phyloP scores from a whole-genome alignment of 2,888 invertebrate genomes.

The Fabriciana adippe region DNA sequence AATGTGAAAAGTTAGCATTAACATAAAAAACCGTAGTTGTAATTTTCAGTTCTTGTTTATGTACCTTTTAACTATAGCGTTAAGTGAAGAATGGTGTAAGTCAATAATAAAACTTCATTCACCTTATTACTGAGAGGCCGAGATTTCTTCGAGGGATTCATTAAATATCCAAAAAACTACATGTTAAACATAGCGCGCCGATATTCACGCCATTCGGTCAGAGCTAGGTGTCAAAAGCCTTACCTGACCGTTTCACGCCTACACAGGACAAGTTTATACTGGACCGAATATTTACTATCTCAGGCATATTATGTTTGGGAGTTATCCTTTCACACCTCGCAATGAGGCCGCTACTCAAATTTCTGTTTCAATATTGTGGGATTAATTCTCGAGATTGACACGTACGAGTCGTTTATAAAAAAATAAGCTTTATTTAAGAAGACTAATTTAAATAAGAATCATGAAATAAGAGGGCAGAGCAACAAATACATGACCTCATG shows the following conservation, averaged over 20 bases:
- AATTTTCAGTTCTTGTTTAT: neutral
- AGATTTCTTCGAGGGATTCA: conserved; percentile 53
- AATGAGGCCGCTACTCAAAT: conserved; percentile 70
- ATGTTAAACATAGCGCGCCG: conserved; percentile 73
- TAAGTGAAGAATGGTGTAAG: conserved; percentile 2
- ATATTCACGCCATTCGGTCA: conserved; percentile 70
- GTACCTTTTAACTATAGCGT: neutral
- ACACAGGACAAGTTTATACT: conserved; percentile 59
- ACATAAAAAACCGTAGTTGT: neutral
- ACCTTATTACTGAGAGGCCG: conserved; percentile 36
- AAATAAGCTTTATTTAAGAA: neutral
- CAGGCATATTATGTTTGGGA: conserved; percentile 69
- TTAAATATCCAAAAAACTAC: conserved; percentile 66
- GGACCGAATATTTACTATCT: conserved; percentile 66
- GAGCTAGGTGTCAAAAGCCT: conserved; percentile 80
- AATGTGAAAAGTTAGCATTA: conserved; percentile 9
- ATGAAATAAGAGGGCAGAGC: neutral
- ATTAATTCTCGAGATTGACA: conserved; percentile 60
- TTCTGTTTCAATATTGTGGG: conserved; percentile 64
- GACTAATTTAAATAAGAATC: neutral
- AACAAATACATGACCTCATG: no score
- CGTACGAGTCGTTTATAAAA: conserved; percentile 41
- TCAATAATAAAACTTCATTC: conserved; percentile 4
- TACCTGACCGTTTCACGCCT: conserved; percentile 75
- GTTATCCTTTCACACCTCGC: conserved; percentile 78